Evolutionary conservation across 2,888 invertebrate genomes (phyloP), one percentile per base, ranked within the genome.

Genomic region (Drosophila eohydei): DNA sequence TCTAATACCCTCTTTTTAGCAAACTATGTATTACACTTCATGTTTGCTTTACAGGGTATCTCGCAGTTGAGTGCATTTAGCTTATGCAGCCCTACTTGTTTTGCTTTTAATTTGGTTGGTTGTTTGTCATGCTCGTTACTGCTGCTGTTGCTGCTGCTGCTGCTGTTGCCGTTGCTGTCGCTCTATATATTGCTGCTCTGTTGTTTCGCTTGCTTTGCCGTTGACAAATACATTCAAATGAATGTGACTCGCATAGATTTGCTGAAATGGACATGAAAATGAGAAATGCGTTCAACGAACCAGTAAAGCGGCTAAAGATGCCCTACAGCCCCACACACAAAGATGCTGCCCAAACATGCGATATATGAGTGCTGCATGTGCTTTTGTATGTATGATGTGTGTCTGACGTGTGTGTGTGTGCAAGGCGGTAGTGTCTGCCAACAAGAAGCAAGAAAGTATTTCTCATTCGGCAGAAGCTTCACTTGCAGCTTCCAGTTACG

Each of bases 241-340:
- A 64, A 70, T 82, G 71, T 52, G 52, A 59, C 63, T 66, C 51
- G 64, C 69, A 64, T 61, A 67, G 63, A 63, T 67, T 74, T 75
- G 63, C 83, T 68, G 61, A 82, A 85, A 85, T 89, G 84, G 88
- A 85, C 89, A 85, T 68, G 89, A 89, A 88, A 89, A 85, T 88
- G 89, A 85, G 89, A 85, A 89, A 89, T 89, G 86, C 86, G 89
- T 80, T 77, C 89, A 89, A 88, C 86, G 89, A 85, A 89, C 88
- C 86, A 80, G 71, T 71, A 71, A 85, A 85, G 83, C 86, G 70
- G 72, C 85, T 88, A 82, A 81, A 82, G 72, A 60, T 46, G 59
- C 59, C 54, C 48, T 32, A 30, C 67, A 63, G 57, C 58, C 44
- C 8, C 14, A 38, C 14, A 34, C 43, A 54, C 56, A 82, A 46